Conservation (phyloP, 2,113 vertebrate species). For the Aegotheles bennettii region DNA sequence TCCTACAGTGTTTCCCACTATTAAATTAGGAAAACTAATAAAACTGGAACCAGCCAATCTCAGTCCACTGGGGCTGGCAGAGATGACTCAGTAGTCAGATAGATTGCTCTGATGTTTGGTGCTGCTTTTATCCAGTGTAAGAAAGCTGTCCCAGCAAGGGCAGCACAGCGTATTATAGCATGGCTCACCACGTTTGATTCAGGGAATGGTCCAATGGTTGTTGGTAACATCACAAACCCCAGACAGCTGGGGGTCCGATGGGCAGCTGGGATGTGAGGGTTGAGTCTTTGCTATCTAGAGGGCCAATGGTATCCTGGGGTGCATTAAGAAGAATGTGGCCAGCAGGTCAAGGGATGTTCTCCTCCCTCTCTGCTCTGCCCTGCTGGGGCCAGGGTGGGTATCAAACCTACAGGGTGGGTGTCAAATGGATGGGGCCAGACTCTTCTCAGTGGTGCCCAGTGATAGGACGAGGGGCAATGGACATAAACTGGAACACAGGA, state of each 20-base stretch:
- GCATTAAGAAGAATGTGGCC: no score
- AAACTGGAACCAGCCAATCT: not conserved
- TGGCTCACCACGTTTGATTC: accelerated
- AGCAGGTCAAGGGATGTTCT: no score
- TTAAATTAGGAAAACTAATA: not conserved
- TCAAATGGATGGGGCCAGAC: no score
- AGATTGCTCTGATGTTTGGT: accelerated
- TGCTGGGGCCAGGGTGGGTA: no score
- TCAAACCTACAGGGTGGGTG: no score
- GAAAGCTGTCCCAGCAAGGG: not conserved
- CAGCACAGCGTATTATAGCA: accelerated
- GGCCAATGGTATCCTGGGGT: no score
- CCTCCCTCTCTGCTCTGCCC: no score
- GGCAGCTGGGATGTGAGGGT: not conserved
- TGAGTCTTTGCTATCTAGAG: not conserved
- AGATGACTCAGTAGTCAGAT: not conserved
- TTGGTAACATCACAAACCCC: not conserved
- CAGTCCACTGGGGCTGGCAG: not conserved
- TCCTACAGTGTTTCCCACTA: not conserved
- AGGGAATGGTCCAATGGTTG: not conserved
- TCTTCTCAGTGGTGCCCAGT: no score
- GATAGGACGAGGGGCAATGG: no score
- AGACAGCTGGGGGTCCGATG: not conserved
- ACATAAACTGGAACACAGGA: no score
- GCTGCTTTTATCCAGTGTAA: not conserved